Conservation (phyloP, 2,888 invertebrate species). For the Fragum whitleyi region DNA sequence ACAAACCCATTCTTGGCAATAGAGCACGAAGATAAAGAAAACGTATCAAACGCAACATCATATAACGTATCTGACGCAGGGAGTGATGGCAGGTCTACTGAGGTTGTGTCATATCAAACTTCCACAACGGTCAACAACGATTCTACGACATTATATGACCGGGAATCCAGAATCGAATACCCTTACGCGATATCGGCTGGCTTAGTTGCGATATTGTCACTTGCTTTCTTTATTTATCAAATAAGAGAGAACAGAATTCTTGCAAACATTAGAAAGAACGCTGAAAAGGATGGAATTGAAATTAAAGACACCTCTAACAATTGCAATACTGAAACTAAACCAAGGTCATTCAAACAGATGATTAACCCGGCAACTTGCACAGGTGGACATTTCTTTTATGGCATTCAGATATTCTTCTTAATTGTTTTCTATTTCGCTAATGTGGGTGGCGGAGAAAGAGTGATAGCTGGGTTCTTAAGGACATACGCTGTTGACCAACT, state of each 20-base stretch:
- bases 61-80: not conserved
- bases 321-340: not conserved
- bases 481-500: conserved; percentile 71
- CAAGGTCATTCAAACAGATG: conserved; percentile 42
- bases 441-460: conserved; percentile 70
- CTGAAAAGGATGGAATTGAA: not conserved
- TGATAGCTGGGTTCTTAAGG: conserved; percentile 73
- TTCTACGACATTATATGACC: conserved; percentile 35
- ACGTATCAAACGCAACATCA: not conserved
- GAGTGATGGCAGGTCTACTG: not conserved
- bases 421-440: conserved; percentile 69
- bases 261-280: not conserved
- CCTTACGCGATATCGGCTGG: conserved; percentile 66
- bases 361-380: conserved; percentile 70
- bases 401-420: conserved; percentile 60
- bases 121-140: not conserved
- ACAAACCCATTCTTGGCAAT: conserved; percentile 72
- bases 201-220: conserved; percentile 47
- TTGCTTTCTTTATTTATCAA: conserved; percentile 67
- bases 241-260: conserved; percentile 30
- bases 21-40: conserved; percentile 14
- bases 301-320: not conserved
- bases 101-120: not conserved
- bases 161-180: conserved; percentile 67
- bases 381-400: conserved; percentile 63